Base-by-base conservation (phyloP, 2,797 vertebrate genomes). In the Anguilla anguilla region DNA sequence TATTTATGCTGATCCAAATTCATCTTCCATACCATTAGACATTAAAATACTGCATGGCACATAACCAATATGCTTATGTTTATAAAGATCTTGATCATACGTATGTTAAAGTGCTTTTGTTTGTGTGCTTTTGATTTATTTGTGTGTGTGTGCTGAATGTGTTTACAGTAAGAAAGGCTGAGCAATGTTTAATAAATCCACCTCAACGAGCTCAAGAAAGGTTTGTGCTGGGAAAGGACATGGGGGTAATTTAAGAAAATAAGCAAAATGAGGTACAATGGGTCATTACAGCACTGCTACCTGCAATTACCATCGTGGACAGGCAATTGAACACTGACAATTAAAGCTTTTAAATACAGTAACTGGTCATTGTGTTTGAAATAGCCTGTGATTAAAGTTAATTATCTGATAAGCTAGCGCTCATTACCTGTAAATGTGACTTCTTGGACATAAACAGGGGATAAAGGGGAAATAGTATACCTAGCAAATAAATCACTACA, bases 321-420 rank as follows among this genome's bases (percentile, higher is more conserved):
- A 55, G 79, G 43, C 39, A 35, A 83, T 10, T 81, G 49, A 11
- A 72, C 81, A 49, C 59, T 67, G 28, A 72, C 51, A 69, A 69
- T 49, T 85, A 85, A 85, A 64, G 72, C 51, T 72, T 86, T 55
- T 6, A 89, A 86, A 74, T 55, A 85, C 35, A 59, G 86, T n/a
- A 87, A 61, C 53, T 57, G 35, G 51, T 83, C 59, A 53, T 83
- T 82, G 83, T 0, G 22, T 15, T 49, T n/a, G 22, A 85, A 89
- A 85, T 77, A 25, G 57, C 59, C 83, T 87, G 86, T 17, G 11
- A 67, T 87, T 74, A 67, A 25, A 67, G 57, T 31, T 64, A 81
- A 74, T 59, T 11, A 67, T 86, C n/a, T 59, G 43, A 46, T 67
- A 39, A 85, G 57, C 51, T n/a, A 19, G n/a, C 9, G 55, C 49